Percentiles rank a stretch among this genome's conserved stretches.
Evolutionary conservation across 2,888 invertebrate species (phyloP).

Genomic region (Apamea anceps): DNA sequence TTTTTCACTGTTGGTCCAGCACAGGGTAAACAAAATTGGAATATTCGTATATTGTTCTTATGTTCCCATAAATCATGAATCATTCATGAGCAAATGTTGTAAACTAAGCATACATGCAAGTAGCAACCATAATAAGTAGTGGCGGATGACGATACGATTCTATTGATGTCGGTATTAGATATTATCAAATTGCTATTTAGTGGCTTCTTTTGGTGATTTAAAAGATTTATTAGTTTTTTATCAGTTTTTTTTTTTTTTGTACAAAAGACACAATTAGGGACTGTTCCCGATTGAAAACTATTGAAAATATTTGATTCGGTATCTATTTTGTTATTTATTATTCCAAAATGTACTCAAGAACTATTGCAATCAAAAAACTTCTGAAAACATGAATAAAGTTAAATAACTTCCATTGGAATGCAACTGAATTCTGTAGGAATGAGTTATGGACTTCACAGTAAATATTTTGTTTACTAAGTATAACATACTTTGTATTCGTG

Average conservation of each 20-base stretch:
- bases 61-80: background rate
- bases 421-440: background rate
- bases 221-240: background rate
- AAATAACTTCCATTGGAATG: background rate
- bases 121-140: background rate
- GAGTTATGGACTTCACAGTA: slow-evolving; percentile 1
- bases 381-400: background rate
- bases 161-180: background rate
- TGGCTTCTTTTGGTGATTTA: background rate
- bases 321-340: background rate
- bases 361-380: background rate
- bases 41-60: background rate
- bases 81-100: slow-evolving; percentile 8
- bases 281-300: background rate
- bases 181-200: background rate
- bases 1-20: background rate
- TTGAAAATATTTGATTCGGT: background rate
- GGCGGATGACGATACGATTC: background rate
- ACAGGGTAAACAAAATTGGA: background rate
- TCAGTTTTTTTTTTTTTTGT: background rate
- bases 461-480: slow-evolving; percentile 18
- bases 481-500: slow-evolving; percentile 5
- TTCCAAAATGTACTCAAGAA: background rate
- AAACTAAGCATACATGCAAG: background rate
- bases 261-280: background rate